A percentile compares a stretch with the other conserved stretches of the same genome.
Conservation (phyloP, 2,113 vertebrate genomes). For the Cheirogaleus medius region DNA sequence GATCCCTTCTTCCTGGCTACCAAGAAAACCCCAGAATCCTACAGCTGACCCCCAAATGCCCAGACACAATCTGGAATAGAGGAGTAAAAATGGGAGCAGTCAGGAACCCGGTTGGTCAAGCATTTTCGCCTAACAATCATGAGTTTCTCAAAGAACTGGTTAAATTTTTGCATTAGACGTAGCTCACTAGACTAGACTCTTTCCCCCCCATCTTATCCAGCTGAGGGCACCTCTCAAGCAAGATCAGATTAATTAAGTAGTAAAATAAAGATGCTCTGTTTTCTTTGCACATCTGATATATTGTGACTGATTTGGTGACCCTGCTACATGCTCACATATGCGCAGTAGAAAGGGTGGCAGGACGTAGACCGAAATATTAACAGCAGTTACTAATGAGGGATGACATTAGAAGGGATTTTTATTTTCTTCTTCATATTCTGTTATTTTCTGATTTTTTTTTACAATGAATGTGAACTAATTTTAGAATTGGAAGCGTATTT, state of each 20-base stretch:
- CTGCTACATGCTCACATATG: background rate
- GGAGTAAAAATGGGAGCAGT: background rate
- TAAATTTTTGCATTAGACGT: background rate
- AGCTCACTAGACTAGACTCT: background rate
- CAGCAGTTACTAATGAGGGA: background rate
- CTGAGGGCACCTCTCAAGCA: background rate
- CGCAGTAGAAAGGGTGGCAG: background rate
- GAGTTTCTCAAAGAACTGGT: background rate
- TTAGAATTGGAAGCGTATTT: background rate
- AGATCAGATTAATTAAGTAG: background rate
- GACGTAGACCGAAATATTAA: background rate
- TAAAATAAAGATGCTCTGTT: background rate
- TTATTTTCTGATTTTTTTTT: background rate
- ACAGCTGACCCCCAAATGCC: background rate
- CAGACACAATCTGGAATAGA: background rate
- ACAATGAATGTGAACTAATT: background rate
- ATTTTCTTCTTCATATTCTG: background rate
- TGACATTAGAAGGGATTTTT: background rate
- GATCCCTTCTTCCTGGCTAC: background rate
- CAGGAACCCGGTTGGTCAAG: background rate
- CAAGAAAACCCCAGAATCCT: background rate
- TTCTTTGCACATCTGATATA: background rate
- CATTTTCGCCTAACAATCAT: background rate
- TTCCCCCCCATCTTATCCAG: background rate
- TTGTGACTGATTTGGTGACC: background rate